These are phyloP conservation scores for Alligator mississippiensis DNA, from an alignment of 2,113 vertebrate species.

Conservation along the genomic window DNA sequence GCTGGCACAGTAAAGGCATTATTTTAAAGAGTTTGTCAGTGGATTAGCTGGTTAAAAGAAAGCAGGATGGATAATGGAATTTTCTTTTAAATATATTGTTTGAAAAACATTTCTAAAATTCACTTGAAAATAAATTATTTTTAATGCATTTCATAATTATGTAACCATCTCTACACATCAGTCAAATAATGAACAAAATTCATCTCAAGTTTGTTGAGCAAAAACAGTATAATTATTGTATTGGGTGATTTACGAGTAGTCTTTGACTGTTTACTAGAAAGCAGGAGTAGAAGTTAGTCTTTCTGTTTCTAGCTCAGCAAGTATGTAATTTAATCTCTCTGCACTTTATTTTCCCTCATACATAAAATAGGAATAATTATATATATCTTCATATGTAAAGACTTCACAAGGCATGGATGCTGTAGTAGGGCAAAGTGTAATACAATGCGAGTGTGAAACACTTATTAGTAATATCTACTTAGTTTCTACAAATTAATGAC, in stretches of 20 bases:
- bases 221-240: not conserved
- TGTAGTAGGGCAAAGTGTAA: not conserved
- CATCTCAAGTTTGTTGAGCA: not conserved
- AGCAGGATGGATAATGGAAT: not conserved
- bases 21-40: not conserved
- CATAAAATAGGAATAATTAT: not conserved
- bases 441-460: not conserved
- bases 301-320: not conserved
- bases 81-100: not conserved
- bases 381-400: not conserved
- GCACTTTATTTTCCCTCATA: not conserved
- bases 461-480: not conserved
- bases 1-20: rapidly evolving
- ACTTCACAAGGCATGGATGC: not conserved
- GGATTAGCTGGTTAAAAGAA: not conserved
- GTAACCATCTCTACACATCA: not conserved
- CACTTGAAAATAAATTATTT: not conserved
- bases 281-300: not conserved
- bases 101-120: not conserved
- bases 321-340: not conserved
- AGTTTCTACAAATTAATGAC: not conserved
- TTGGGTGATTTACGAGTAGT: not conserved
- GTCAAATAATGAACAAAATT: not conserved
- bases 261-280: not conserved
- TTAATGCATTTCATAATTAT: not conserved